Base-by-base conservation (phyloP, 2,797 vertebrate species). In the Catostomus latipinnis region DNA sequence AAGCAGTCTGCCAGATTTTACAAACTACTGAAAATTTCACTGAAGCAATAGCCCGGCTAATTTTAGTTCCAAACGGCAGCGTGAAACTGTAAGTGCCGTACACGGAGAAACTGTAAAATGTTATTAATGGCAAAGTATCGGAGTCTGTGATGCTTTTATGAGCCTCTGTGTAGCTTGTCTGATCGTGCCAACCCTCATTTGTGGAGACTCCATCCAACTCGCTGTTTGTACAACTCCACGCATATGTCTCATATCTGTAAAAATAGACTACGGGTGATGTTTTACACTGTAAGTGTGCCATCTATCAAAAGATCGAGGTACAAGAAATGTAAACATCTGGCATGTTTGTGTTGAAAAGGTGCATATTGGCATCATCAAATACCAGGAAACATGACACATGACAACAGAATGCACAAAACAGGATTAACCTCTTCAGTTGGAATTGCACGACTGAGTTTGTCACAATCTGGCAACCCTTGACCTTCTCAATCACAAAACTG, bases 341-440 rank as follows among this genome's bases (percentile, higher is more conserved):
- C 70, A 52, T 45, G 62, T 80, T 43, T 58, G 12, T 45, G 62
- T 14, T 34, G 62, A 72, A 57, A 22, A 14, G 13, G 43, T 8
- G 53, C 16, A 58, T 66, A 52, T 52, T 67, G 69, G 45, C 78
- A 73, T 80, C 68, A 56, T 71, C 61, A 73, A 67, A 80, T 46
- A 67, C 45, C 12, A 65, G 52, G 22, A 57, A 67, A 16, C 18
- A 49, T 18, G 8, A 12, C 52, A 54, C 60, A 50, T 79, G 76
- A 22, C 49, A 66, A 72, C 1, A n/a, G 6, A 48, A 49, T 34
- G 52, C 9, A 16, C 9, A 34, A 63, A 65, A 58, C 9, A 1
- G 7, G 52, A 65, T 18, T 65, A 63, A 16, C 1, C 46, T 72
- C 50, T 54, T 46, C 14, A 11, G 52, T n/a, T 63, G 22, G 6